Evolutionary conservation across 2,113 vertebrate species (phyloP).

Genomic region (Entelurus aequoreus): DNA sequence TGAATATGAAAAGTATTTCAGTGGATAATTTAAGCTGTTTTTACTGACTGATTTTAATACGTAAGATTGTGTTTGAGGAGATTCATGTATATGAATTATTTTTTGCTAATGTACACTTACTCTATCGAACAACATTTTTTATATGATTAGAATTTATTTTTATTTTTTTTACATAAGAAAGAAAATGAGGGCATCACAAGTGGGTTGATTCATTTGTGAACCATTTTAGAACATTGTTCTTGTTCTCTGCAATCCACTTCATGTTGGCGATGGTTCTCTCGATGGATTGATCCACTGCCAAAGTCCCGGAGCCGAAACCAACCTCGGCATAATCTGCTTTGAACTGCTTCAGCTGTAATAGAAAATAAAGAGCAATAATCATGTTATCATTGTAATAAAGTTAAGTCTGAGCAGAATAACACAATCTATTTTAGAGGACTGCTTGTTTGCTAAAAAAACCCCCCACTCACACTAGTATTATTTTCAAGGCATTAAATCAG

Average conservation of each 20-base stretch:
- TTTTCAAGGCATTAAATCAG: no score
- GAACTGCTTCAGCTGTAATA: conserved; percentile 81
- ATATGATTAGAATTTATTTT: not conserved
- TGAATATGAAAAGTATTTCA: no score
- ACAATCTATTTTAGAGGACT: not conserved
- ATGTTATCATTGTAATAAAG: not conserved
- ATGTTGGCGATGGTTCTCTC: conserved; percentile 85
- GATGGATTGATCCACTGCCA: conserved; percentile 86
- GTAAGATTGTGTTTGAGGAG: not conserved
- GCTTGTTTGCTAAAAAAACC: not conserved
- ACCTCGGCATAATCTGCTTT: conserved; percentile 65
- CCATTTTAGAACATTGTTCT: conserved; percentile 59
- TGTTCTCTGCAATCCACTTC: conserved; percentile 80
- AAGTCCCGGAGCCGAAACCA: conserved; percentile 83
- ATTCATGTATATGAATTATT: not conserved
- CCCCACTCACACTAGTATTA: not conserved
- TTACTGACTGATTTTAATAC: no score
- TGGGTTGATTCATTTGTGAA: conserved; percentile 35
- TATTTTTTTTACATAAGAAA: not conserved
- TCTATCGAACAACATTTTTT: not conserved
- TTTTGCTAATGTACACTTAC: not conserved
- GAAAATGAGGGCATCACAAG: not conserved
- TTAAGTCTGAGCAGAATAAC: not conserved
- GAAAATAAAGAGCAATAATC: conserved; percentile 10
- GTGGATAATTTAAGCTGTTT: no score